A percentile compares a stretch with the other conserved stretches of the same genome.
Conservation (phyloP, 2,888 invertebrate species). For the Catocala fraxini region DNA sequence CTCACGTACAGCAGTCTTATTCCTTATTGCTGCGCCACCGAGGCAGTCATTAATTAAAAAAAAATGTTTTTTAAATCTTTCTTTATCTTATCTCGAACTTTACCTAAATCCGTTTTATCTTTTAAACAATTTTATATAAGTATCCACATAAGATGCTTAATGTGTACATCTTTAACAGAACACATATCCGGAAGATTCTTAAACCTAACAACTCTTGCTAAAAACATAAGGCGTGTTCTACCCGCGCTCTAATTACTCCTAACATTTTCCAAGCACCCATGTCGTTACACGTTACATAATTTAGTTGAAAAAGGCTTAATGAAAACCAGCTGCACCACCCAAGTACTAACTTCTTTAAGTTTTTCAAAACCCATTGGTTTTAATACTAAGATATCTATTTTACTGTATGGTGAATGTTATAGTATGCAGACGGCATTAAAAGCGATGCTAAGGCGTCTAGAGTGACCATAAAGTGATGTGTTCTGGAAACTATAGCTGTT, state of each 20-base stretch:
- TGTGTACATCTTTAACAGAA: no score
- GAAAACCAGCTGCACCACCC: background rate
- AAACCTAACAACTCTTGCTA: no score
- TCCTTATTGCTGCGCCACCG: no score
- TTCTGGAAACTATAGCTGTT: slow-evolving; percentile 70
- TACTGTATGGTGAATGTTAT: slow-evolving; percentile 22
- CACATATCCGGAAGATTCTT: no score
- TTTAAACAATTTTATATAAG: no score
- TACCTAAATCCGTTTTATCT: no score
- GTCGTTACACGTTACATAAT: background rate
- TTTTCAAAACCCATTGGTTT: slow-evolving; percentile 11
- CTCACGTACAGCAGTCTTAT: no score
- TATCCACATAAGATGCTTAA: no score
- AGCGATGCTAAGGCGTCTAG: slow-evolving; percentile 57
- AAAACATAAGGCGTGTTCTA: no score
- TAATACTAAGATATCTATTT: slow-evolving; percentile 13
- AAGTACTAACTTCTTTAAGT: background rate
- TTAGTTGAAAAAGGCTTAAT: slow-evolving; percentile 1
- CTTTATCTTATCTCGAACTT: no score
- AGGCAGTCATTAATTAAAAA: no score
- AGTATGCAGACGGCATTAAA: slow-evolving; percentile 51
- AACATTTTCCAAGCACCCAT: background rate
- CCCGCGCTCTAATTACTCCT: background rate
- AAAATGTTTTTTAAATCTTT: no score
- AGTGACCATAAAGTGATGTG: slow-evolving; percentile 74